Conservation (phyloP, 2,797 vertebrate species). For the Hephaestus fuliginosus region DNA sequence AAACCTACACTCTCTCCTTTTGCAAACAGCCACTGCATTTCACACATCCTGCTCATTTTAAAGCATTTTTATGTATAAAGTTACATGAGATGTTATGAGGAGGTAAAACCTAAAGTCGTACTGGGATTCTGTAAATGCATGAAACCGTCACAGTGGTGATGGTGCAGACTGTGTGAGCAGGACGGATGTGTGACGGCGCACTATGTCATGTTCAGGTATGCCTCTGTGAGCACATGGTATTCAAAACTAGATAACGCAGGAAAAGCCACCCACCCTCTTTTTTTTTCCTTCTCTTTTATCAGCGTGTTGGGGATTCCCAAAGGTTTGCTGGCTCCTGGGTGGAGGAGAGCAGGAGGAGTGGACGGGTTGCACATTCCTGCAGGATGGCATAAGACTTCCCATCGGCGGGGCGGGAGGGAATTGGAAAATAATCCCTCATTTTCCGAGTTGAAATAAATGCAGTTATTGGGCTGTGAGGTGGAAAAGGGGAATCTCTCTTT, state of each 20-base stretch:
- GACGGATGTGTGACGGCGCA: background rate
- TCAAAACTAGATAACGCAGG: background rate
- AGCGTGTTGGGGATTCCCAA: conserved; percentile 69
- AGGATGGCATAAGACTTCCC: conserved; percentile 85
- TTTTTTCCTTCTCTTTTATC: conserved; percentile 27
- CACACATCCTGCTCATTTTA: background rate
- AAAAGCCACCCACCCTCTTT: background rate
- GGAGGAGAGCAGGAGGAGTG: conserved; percentile 67
- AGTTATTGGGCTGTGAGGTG: conserved; percentile 42
- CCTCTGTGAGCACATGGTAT: background rate
- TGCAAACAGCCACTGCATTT: background rate
- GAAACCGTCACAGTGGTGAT: background rate
- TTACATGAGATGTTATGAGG: background rate
- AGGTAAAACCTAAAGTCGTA: background rate
- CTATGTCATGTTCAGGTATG: background rate
- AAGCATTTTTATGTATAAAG: background rate
- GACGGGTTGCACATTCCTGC: conserved; percentile 82
- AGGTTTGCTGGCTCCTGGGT: conserved; percentile 60
- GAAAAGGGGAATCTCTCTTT: conserved; percentile 33
- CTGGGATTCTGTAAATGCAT: background rate
- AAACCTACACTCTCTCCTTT: background rate
- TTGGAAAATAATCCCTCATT: conserved; percentile 80
- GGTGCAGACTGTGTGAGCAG: background rate
- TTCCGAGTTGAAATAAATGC: conserved; percentile 74
- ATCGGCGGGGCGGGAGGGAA: conserved; percentile 69